phyloP scores from a whole-genome alignment of 53 echinoderm and acorn worm genomes.

The Henricia sp. region DNA sequence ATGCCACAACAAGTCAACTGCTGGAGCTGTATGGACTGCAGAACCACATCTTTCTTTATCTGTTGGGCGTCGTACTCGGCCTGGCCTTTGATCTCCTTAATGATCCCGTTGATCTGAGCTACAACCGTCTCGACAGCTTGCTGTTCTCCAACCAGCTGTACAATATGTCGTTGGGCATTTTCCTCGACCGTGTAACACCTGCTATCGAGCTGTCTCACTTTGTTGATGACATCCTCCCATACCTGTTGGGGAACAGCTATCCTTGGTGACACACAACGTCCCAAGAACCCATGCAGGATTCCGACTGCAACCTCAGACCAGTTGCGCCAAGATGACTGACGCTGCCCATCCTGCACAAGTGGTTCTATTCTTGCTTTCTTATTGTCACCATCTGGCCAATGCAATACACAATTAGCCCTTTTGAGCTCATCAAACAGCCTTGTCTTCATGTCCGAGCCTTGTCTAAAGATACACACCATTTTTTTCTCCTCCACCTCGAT shows the following conservation, averaged over 20 bases:
- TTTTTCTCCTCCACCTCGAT: background rate
- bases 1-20: constrained; percentile 24
- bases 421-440: constrained; percentile 25
- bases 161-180: background rate
- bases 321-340: constrained; percentile 33
- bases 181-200: background rate
- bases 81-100: constrained; percentile 28
- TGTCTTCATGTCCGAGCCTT: background rate
- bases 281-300: constrained; percentile 14
- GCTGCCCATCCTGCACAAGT: background rate
- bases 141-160: constrained; percentile 34
- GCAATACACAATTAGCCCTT: constrained; percentile 8
- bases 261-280: background rate
- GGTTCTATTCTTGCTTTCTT: constrained; percentile 35
- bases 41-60: background rate
- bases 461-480: constrained; percentile 35
- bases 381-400: constrained; percentile 44
- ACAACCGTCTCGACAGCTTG: background rate
- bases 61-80: constrained; percentile 35
- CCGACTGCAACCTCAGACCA: background rate
- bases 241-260: constrained; percentile 11
- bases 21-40: constrained; percentile 20
- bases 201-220: background rate
- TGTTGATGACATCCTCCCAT: constrained; percentile 19
- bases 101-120: background rate